Percentiles rank a stretch among this genome's conserved stretches.
phyloP scores from a whole-genome alignment of 2,113 vertebrate genomes.

The Megaceryle torquata region DNA sequence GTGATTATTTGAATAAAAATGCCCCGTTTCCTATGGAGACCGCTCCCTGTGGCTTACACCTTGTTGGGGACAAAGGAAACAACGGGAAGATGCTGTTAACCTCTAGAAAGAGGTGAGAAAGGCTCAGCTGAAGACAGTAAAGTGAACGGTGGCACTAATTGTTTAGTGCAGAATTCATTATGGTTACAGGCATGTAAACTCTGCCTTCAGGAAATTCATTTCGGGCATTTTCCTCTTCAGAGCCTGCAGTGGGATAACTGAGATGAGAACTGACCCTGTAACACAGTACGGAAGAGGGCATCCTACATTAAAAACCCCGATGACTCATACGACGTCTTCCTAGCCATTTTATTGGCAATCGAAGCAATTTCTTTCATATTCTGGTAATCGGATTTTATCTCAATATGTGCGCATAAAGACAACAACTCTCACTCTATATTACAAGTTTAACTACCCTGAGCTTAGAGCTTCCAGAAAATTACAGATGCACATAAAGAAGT shows the following conservation, averaged over 20 bases:
- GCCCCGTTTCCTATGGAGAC: not conserved
- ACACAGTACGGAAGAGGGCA: not conserved
- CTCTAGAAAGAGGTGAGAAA: not conserved
- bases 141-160: not conserved
- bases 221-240: not conserved
- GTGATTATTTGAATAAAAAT: not conserved
- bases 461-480: not conserved
- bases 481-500: not conserved
- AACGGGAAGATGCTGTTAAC: not conserved
- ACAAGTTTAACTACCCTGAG: not conserved
- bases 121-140: not conserved
- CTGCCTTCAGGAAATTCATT: not conserved
- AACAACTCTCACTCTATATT: not conserved
- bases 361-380: not conserved
- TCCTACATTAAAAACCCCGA: not conserved
- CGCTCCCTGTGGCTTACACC: not conserved
- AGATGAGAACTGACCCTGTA: not conserved
- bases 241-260: not conserved
- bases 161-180: not conserved
- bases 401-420: not conserved
- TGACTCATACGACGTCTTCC: not conserved
- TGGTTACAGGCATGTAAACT: not conserved
- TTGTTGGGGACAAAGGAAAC: conserved; percentile 24
- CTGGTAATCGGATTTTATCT: not conserved
- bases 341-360: not conserved